Evolutionary conservation across 1,140 invertebrate genomes (phyloP).

Genomic region (Mizuhopecten yessoensis): DNA sequence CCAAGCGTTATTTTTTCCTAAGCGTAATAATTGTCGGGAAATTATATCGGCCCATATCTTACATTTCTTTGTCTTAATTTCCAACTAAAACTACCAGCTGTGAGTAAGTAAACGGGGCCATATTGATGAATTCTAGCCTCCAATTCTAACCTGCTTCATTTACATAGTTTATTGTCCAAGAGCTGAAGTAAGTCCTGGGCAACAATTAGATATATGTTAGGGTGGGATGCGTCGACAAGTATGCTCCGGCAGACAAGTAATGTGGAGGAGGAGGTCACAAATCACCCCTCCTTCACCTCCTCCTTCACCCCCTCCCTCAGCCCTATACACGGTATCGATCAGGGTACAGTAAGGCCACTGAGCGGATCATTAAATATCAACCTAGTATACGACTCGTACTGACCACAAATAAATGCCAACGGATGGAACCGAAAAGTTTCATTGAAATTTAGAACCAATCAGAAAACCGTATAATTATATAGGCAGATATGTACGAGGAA

Average conservation of each 20-base stretch:
- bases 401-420: conserved; percentile 24
- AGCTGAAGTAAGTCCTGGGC: neutral
- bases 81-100: too few relatives aligned
- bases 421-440: neutral
- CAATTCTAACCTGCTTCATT: conserved; percentile 6
- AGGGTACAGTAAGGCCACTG: neutral
- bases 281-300: neutral
- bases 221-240: conserved; percentile 4
- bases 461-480: conserved; percentile 14
- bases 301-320: neutral
- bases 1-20: too few relatives aligned
- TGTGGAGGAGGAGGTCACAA: neutral
- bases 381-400: neutral
- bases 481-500: neutral
- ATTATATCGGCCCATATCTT: too few relatives aligned
- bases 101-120: too few relatives aligned
- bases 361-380: conserved; percentile 15
- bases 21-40: too few relatives aligned
- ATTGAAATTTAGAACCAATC: conserved; percentile 39
- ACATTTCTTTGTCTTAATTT: too few relatives aligned
- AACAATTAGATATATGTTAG: conserved; percentile 17
- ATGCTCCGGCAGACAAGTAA: conserved; percentile 1
- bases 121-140: too few relatives aligned
- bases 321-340: neutral
- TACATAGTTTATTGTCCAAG: neutral